phyloP scores from a whole-genome alignment of 2,113 vertebrate species.

The Psilopsiagon aymara region DNA sequence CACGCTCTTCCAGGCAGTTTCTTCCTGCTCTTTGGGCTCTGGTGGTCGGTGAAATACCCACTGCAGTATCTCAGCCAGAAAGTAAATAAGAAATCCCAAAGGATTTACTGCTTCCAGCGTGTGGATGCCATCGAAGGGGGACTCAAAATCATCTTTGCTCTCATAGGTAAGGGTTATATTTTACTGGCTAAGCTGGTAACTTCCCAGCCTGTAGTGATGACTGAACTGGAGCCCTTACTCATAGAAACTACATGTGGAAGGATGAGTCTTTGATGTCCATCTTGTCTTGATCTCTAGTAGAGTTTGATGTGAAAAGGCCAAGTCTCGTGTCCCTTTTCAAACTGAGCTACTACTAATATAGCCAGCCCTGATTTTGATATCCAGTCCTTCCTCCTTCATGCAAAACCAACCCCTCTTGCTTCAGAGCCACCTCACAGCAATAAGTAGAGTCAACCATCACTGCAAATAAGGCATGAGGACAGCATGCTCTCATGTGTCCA shows the following conservation, averaged over 20 bases:
- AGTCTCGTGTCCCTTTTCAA: not conserved
- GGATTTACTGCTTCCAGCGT: conserved; percentile 56
- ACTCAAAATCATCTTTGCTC: conserved; percentile 75
- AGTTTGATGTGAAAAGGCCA: not conserved
- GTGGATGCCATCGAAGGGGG: conserved; percentile 85
- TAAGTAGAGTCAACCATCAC: rapidly evolving
- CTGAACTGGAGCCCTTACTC: not conserved
- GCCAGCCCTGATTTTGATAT: not conserved
- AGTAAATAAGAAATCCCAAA: conserved; percentile 40
- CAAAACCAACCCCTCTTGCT: not conserved
- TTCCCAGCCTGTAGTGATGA: not conserved
- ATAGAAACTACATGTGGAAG: not conserved
- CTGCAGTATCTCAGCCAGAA: conserved; percentile 78
- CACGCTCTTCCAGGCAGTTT: conserved; percentile 93
- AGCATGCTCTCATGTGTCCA: not conserved
- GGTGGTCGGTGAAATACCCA: conserved; percentile 87
- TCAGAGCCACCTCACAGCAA: not conserved
- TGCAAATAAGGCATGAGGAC: too few relatives aligned
- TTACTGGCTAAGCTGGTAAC: not conserved
- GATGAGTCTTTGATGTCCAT: not conserved
- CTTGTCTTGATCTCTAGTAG: not conserved
- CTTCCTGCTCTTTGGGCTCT: conserved; percentile 89
- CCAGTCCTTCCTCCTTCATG: not conserved
- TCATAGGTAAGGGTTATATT: conserved; percentile 81
- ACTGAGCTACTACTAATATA: not conserved